phyloP scores from a whole-genome alignment of 1,140 invertebrate species.

The Drepana arcuata region DNA sequence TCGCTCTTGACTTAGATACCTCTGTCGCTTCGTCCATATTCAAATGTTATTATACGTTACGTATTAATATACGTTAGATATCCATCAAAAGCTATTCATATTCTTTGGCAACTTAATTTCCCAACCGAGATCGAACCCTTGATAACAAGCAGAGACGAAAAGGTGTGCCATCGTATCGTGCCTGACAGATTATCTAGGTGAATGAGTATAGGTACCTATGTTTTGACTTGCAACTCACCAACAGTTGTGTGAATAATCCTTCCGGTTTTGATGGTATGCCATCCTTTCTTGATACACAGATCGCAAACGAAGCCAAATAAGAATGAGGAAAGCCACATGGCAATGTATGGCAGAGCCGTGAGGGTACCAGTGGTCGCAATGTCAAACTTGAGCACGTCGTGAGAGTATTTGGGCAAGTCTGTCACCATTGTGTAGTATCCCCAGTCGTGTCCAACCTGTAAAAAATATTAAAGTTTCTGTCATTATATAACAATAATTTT shows the following conservation, averaged over 20 bases:
- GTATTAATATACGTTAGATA: no score
- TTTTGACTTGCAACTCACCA: constrained; percentile 59
- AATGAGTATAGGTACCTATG: no score
- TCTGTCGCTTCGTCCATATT: no score
- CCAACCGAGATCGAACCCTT: no score
- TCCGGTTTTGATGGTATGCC: constrained; percentile 76
- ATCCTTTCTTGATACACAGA: constrained; percentile 74
- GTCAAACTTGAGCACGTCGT: constrained; percentile 86
- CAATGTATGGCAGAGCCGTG: constrained; percentile 79
- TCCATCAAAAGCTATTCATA: no score
- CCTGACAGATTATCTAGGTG: no score
- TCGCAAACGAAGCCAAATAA: constrained; percentile 78
- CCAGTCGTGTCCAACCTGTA: constrained; percentile 88
- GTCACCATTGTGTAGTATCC: constrained; percentile 95
- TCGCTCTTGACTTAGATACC: no score
- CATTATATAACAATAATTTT: constrained; percentile 1
- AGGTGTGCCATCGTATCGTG: no score
- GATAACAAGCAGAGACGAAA: no score
- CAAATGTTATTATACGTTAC: no score
- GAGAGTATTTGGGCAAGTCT: constrained; percentile 92
- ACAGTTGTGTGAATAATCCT: constrained; percentile 82
- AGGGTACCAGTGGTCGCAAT: constrained; percentile 80
- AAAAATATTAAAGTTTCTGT: no score
- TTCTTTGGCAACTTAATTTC: no score
- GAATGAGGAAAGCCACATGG: constrained; percentile 81